A percentile compares a stretch with the other conserved stretches of the same genome.
Conservation (phyloP, 2,797 vertebrate species). For the Oreonectes daqikongensis region DNA sequence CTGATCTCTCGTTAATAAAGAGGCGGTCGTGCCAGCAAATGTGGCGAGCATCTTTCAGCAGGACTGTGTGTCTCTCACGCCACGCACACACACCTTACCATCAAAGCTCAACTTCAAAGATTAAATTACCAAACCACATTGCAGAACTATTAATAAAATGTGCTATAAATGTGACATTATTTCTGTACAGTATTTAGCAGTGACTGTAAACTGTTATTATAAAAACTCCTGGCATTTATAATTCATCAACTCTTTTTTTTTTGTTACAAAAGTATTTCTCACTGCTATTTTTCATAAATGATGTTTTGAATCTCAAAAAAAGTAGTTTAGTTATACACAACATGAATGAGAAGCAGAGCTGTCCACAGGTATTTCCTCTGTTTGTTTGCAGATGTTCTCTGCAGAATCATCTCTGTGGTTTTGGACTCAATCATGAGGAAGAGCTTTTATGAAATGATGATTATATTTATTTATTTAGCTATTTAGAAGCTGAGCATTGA, state of each 20-base stretch:
- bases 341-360: conserved; percentile 2
- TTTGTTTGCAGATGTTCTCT: conserved; percentile 13
- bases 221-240: not conserved
- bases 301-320: not conserved
- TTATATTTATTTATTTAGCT: conserved; percentile 3
- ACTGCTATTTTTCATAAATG: not conserved
- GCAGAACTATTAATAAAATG: not conserved
- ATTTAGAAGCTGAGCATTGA: not conserved
- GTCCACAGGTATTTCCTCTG: not conserved
- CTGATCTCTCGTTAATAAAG: conserved; percentile 63
- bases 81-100: not conserved
- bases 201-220: not conserved
- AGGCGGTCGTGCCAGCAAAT: conserved; percentile 66
- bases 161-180: not conserved
- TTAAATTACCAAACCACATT: not conserved
- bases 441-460: not conserved
- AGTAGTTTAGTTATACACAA: not conserved
- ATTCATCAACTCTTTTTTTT: too few relatives aligned
- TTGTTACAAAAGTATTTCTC: not conserved
- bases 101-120: not conserved
- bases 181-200: not conserved
- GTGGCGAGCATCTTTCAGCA: conserved; percentile 67
- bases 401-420: conserved; percentile 9
- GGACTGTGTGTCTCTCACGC: not conserved
- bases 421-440: not conserved